Conservation (phyloP, 1,140 invertebrate species). For the Phymorhynchus buccinoides region DNA sequence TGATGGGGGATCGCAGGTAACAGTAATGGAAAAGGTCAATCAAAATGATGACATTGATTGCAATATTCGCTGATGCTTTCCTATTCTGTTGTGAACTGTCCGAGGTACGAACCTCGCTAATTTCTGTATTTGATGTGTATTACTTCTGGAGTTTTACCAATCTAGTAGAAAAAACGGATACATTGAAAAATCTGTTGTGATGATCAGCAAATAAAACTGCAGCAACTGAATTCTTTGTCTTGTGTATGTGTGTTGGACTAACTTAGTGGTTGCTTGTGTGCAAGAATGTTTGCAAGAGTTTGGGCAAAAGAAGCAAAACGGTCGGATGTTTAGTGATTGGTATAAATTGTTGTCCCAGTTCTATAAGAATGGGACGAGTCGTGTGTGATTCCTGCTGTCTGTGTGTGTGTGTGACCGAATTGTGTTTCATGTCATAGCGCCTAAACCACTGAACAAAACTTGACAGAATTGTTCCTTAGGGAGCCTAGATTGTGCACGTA, state of each 20-base stretch:
- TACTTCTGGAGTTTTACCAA: not conserved
- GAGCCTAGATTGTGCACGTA: too few species aligned
- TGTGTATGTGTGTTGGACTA: not conserved
- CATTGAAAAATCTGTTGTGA: not conserved
- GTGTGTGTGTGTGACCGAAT: too few species aligned
- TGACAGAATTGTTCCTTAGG: too few species aligned
- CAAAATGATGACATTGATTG: constrained; percentile 15
- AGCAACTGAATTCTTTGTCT: not conserved
- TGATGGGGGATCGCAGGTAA: not conserved
- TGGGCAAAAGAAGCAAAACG: too few species aligned
- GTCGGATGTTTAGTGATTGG: too few species aligned
- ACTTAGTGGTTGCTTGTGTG: not conserved
- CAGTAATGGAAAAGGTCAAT: not conserved
- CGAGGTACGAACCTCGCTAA: not conserved
- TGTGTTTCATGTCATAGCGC: too few species aligned
- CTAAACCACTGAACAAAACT: too few species aligned
- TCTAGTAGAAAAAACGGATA: not conserved
- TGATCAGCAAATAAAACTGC: constrained; percentile 34
- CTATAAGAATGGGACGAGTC: too few species aligned
- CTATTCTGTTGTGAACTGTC: not conserved
- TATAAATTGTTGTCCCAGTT: too few species aligned
- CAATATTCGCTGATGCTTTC: not conserved
- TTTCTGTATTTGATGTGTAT: not conserved
- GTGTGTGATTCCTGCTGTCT: too few species aligned
- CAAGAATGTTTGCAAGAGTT: too few species aligned